Conservation (phyloP, 2,113 vertebrate genomes). For the Mungos mungo region DNA sequence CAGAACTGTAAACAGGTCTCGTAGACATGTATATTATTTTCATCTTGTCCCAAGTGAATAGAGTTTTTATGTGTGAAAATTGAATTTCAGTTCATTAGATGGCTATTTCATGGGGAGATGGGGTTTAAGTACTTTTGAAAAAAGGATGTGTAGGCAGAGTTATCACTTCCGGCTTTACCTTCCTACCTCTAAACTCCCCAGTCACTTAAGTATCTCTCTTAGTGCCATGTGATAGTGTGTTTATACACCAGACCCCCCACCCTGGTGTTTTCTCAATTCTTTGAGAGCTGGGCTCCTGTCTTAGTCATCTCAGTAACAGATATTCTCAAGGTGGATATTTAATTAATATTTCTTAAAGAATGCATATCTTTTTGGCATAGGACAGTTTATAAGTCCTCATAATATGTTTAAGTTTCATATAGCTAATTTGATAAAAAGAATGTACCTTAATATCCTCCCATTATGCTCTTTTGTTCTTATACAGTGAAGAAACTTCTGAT, state of each 20-base stretch:
- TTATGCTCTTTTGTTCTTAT: not conserved
- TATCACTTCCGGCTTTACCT: not conserved
- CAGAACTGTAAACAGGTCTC: not conserved
- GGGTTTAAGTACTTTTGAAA: not conserved
- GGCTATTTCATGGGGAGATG: not conserved
- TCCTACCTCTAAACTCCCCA: not conserved
- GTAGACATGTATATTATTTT: not conserved
- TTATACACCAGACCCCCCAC: not conserved
- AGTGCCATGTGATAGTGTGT: not conserved
- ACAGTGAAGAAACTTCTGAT: conserved; percentile 24
- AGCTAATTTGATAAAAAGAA: conserved; percentile 33
- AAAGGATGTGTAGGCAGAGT: not conserved
- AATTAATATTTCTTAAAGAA: conserved; percentile 7
- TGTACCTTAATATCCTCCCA: not conserved
- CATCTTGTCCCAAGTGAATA: not conserved
- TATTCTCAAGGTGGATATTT: not conserved
- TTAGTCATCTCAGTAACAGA: not conserved
- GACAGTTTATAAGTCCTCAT: not conserved
- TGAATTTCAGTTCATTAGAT: conserved; percentile 36
- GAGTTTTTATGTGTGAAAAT: conserved; percentile 39
- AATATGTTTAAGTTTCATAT: conserved; percentile 44
- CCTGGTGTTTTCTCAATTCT: not conserved
- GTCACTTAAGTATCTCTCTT: not conserved
- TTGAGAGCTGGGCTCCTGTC: not conserved
- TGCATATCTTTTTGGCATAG: not conserved